These are phyloP conservation scores for Chlorodrepanis virens DNA, from an alignment of 2,113 vertebrate species.

Conservation along the genomic window DNA sequence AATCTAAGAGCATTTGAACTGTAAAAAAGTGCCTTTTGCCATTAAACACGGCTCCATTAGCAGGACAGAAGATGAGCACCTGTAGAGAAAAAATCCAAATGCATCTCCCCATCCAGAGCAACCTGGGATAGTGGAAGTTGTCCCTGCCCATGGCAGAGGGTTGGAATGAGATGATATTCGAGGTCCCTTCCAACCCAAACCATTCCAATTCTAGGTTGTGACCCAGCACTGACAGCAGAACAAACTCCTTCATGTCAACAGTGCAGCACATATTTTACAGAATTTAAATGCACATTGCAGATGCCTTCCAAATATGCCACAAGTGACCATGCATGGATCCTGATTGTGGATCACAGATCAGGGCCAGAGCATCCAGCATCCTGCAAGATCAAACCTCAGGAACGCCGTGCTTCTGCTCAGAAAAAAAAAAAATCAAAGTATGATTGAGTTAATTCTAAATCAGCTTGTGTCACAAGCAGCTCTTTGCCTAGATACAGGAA, in stretches of 20 bases:
- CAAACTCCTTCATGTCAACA: not conserved
- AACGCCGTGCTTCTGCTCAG: not conserved
- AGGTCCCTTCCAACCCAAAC: not conserved
- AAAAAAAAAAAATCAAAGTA: not conserved
- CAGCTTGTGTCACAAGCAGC: not conserved
- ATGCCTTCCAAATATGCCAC: accelerated
- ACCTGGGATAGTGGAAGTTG: not conserved
- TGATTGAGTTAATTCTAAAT: not conserved
- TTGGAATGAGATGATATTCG: not conserved
- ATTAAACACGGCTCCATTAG: not conserved
- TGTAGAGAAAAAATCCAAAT: not conserved
- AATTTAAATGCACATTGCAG: not conserved
- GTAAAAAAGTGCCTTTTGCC: not conserved
- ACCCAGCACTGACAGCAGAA: not conserved
- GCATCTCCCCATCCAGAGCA: not conserved
- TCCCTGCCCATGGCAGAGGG: not conserved
- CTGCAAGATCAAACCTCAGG: not conserved
- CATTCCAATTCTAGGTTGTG: not conserved
- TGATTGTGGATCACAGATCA: not conserved
- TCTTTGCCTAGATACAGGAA: not conserved
- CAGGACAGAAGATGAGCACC: not conserved
- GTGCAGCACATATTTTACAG: not conserved
- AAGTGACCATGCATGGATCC: not conserved
- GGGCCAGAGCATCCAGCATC: not conserved
- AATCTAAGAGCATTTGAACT: not conserved